Evolutionary conservation across 2,888 invertebrate genomes (phyloP).

Genomic region (Chrysolina americana): DNA sequence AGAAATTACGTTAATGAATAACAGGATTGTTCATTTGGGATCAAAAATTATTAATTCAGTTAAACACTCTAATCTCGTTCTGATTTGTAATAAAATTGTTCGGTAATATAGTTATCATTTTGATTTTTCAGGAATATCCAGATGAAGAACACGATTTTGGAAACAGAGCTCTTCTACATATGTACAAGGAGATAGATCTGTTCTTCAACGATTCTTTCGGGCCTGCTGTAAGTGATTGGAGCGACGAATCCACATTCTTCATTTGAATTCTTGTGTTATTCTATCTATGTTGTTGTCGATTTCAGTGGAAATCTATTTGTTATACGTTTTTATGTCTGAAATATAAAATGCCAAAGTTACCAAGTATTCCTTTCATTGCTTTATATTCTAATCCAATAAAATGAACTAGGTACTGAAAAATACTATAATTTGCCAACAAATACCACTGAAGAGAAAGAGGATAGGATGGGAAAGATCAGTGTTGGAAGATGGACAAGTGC

Average conservation of each 20-base stretch:
- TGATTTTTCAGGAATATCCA: constrained; percentile 81
- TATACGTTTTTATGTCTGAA: constrained; percentile 19
- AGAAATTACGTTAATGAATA: too few relatives aligned
- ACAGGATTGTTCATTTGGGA: too few relatives aligned
- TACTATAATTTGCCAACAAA: too few relatives aligned
- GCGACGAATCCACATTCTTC: constrained; percentile 68
- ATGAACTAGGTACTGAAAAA: too few relatives aligned
- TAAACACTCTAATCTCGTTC: background rate
- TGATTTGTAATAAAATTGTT: background rate
- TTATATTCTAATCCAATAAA: background rate
- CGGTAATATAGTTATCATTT: background rate
- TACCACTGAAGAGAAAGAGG: too few relatives aligned
- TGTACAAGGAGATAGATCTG: constrained; percentile 88
- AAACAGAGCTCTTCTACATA: constrained; percentile 79
- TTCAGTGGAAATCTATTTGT: constrained; percentile 16
- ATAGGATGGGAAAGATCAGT: too few relatives aligned
- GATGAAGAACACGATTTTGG: constrained; percentile 86
- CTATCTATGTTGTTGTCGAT: constrained; percentile 21
- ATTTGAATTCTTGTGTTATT: constrained; percentile 54
- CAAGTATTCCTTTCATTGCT: background rate
- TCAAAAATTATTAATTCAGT: background rate
- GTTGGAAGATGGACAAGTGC: too few relatives aligned
- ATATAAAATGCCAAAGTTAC: constrained; percentile 18
- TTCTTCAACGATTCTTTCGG: constrained; percentile 89
- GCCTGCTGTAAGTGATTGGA: constrained; percentile 68